phyloP scores from a whole-genome alignment of 30 jellyfish, hydroid and myxozoan genomes.

The Chrysaora quinquecirrha region DNA sequence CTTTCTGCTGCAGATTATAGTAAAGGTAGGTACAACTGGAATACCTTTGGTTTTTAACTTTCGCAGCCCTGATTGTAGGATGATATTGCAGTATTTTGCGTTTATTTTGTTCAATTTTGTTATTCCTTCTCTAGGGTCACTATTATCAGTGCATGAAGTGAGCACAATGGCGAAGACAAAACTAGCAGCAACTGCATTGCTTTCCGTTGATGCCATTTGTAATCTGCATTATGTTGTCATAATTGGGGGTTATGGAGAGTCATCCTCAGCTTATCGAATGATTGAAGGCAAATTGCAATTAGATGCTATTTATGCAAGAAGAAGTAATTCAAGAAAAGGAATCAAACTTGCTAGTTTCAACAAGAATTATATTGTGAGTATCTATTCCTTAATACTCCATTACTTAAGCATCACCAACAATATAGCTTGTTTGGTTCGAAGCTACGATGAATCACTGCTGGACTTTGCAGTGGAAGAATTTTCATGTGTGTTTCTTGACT shows the following conservation, averaged over 20 bases:
- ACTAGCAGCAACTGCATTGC: conserved; percentile 46
- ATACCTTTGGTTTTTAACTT: too few species aligned
- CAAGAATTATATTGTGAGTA: conserved; percentile 57
- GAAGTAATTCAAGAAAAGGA: conserved; percentile 8
- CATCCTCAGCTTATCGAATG: conserved; percentile 53
- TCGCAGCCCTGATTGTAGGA: too few species aligned
- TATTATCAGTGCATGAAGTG: conserved; percentile 47
- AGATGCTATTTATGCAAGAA: conserved; percentile 27
- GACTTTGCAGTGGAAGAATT: too few species aligned
- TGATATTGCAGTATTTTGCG: too few species aligned
- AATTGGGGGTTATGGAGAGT: conserved; percentile 42
- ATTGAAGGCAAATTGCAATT: conserved; percentile 13
- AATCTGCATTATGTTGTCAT: conserved; percentile 44
- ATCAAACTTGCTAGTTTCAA: conserved; percentile 37
- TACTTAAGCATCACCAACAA: too few species aligned
- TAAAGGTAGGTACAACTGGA: conserved; percentile 24
- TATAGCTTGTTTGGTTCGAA: too few species aligned
- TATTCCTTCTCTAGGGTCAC: conserved; percentile 22
- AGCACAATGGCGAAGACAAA: conserved; percentile 22
- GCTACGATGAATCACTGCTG: too few species aligned
- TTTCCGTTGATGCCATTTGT: conserved; percentile 50
- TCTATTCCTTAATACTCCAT: background rate
- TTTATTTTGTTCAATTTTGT: too few species aligned
- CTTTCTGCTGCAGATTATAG: conserved; percentile 40
- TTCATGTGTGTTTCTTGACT: too few species aligned